These are phyloP conservation scores for Craterocephalus amniculus DNA, from an alignment of 2,797 vertebrate species.

Conservation along the genomic window DNA sequence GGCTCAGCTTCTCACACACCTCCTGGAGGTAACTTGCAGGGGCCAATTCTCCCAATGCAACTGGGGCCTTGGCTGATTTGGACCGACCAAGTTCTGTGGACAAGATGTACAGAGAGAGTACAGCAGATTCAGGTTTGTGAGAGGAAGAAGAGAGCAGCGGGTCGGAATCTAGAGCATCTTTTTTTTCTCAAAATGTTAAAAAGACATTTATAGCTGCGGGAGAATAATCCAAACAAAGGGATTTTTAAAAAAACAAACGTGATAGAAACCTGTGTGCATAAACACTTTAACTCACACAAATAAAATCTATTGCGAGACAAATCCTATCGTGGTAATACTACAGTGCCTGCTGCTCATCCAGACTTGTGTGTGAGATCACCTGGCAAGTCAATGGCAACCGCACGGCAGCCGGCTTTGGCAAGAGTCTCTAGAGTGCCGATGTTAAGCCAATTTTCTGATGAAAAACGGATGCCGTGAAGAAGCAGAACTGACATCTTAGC, in stretches of 20 bases:
- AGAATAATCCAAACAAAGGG: neutral
- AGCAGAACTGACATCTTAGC: constrained; percentile 84
- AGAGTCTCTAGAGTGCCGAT: constrained; percentile 87
- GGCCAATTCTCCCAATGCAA: constrained; percentile 82
- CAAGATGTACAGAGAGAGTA: neutral
- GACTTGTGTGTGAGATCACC: constrained; percentile 74
- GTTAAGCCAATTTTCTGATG: constrained; percentile 91
- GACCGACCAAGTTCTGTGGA: constrained; percentile 89
- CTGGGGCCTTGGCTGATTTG: constrained; percentile 83
- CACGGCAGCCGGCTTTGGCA: constrained; percentile 87
- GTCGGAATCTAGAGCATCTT: neutral
- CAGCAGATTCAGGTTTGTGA: neutral
- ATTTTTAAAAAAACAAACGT: too few relatives aligned
- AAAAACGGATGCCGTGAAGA: constrained; percentile 94
- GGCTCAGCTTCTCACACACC: constrained; percentile 84
- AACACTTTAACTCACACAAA: neutral
- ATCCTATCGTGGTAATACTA: neutral
- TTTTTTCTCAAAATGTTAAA: neutral
- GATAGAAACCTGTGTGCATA: neutral
- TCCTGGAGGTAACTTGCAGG: constrained; percentile 86
- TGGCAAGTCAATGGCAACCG: constrained; percentile 93
- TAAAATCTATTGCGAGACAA: neutral
- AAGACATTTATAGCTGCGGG: neutral
- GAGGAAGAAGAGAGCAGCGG: neutral
- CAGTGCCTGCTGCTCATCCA: neutral